Conservation (phyloP, 2,113 vertebrate genomes). For the Melanerpes formicivorus region DNA sequence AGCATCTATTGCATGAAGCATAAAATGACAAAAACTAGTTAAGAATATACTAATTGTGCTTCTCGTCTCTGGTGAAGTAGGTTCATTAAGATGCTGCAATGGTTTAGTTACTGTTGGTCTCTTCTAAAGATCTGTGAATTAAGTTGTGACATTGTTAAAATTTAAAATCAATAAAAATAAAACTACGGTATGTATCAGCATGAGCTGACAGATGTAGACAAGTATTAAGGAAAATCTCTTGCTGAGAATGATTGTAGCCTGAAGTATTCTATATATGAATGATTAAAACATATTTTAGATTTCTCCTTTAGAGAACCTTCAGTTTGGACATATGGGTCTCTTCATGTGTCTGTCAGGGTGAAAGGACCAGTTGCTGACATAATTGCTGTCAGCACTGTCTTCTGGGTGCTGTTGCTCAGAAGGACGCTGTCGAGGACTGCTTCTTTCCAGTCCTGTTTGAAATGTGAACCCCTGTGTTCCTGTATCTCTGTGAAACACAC, state of each 20-base stretch:
- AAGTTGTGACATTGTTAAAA: slow-evolving; percentile 41
- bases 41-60: neutral
- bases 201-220: slow-evolving; percentile 62
- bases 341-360: neutral
- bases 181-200: slow-evolving; percentile 55
- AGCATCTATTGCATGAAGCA: neutral
- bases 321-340: neutral
- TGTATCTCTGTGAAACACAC: neutral
- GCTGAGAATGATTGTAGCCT: slow-evolving; percentile 48
- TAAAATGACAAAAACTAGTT: neutral
- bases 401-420: neutral
- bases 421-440: neutral
- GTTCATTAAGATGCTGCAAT: slow-evolving; percentile 8
- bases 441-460: neutral
- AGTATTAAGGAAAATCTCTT: slow-evolving; percentile 62
- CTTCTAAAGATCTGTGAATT: slow-evolving; percentile 47
- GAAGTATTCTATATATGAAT: slow-evolving; percentile 22
- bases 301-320: slow-evolving; percentile 22
- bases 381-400: neutral
- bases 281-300: slow-evolving; percentile 21
- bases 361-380: neutral
- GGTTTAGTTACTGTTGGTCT: slow-evolving; percentile 25
- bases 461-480: neutral
- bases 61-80: neutral
- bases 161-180: slow-evolving; percentile 66